Percentiles rank a stretch among this genome's conserved stretches.
Conservation (phyloP, 1,140 invertebrate genomes). For the Dendroctonus ponderosae region DNA sequence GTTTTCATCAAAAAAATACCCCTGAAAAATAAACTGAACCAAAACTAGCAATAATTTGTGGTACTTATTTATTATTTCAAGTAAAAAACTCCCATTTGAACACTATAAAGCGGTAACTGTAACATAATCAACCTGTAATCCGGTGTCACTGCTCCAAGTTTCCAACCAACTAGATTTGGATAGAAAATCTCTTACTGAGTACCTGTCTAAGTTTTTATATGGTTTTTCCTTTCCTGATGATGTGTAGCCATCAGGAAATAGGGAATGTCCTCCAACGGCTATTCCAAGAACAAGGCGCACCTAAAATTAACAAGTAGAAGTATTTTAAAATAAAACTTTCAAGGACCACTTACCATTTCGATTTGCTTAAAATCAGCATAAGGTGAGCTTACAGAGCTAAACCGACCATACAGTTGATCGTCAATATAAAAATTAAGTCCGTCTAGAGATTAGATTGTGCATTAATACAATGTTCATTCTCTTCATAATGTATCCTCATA, state of each 20-base stretch:
- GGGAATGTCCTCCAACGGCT: slow-evolving; percentile 39
- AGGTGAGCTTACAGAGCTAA: not conserved
- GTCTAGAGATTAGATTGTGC: slow-evolving; percentile 9
- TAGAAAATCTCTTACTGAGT: slow-evolving; percentile 36
- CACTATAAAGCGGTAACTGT: slow-evolving; percentile 31
- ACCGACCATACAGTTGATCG: not conserved
- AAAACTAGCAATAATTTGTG: too few species aligned
- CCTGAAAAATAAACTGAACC: too few species aligned
- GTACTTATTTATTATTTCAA: too few species aligned
- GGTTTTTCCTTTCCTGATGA: slow-evolving; percentile 37
- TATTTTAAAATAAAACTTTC: slow-evolving; percentile 6
- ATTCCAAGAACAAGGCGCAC: slow-evolving; percentile 39
- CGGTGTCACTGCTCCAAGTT: slow-evolving; percentile 36
- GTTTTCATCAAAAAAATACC: too few species aligned
- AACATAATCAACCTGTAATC: slow-evolving; percentile 40
- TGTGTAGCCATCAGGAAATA: slow-evolving; percentile 40
- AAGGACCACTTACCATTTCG: not conserved
- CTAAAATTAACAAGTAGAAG: slow-evolving; percentile 29
- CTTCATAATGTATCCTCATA: too few species aligned
- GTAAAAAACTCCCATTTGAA: too few species aligned
- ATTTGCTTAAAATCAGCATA: slow-evolving; percentile 3
- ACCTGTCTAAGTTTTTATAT: slow-evolving; percentile 35
- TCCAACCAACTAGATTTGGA: slow-evolving; percentile 30
- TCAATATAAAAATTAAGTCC: slow-evolving; percentile 6
- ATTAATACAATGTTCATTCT: not conserved